phyloP scores from a whole-genome alignment of 2,888 invertebrate species.

The Oscheius sp. region DNA sequence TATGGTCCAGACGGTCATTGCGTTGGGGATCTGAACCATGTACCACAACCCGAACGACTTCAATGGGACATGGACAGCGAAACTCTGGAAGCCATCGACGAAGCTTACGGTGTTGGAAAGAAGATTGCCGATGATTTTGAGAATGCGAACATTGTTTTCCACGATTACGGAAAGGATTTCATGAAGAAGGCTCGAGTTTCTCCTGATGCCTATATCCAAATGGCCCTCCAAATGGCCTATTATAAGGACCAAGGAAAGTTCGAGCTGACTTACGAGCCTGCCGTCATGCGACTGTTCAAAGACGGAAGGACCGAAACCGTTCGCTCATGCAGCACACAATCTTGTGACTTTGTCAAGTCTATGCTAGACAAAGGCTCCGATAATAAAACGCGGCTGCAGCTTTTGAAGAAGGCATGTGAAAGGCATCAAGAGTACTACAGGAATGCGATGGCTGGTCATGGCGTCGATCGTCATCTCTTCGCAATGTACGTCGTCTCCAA shows the following conservation, averaged over 20 bases:
- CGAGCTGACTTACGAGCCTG: conserved; percentile 95
- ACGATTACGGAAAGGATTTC: conserved; percentile 85
- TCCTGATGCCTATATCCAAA: conserved; percentile 96
- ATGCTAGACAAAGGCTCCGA: conserved; percentile 82
- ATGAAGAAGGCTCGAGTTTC: conserved; percentile 92
- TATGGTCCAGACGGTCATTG: conserved; percentile 67
- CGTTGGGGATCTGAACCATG: conserved; percentile 74
- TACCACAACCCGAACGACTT: conserved; percentile 85
- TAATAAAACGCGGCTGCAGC: conserved; percentile 47
- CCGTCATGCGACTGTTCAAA: conserved; percentile 93
- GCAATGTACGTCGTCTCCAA: conserved; percentile 97
- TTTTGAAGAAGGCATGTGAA: conserved; percentile 74
- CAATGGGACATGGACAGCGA: conserved; percentile 82
- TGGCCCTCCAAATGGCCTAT: conserved; percentile 94
- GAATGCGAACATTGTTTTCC: conserved; percentile 86
- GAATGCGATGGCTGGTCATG: conserved; percentile 91
- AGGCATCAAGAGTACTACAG: conserved; percentile 89
- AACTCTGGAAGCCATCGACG: conserved; percentile 53
- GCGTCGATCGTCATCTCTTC: conserved; percentile 91
- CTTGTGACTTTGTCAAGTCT: conserved; percentile 89
- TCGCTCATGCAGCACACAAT: conserved; percentile 91
- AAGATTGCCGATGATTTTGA: conserved; percentile 91
- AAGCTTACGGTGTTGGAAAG: conserved; percentile 54
- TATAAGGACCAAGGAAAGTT: conserved; percentile 88
- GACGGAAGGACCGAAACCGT: conserved; percentile 98